A percentile compares a stretch with the other conserved stretches of the same genome.
Conservation (phyloP, 2,888 invertebrate species). For the Pristionchus mayeri region DNA sequence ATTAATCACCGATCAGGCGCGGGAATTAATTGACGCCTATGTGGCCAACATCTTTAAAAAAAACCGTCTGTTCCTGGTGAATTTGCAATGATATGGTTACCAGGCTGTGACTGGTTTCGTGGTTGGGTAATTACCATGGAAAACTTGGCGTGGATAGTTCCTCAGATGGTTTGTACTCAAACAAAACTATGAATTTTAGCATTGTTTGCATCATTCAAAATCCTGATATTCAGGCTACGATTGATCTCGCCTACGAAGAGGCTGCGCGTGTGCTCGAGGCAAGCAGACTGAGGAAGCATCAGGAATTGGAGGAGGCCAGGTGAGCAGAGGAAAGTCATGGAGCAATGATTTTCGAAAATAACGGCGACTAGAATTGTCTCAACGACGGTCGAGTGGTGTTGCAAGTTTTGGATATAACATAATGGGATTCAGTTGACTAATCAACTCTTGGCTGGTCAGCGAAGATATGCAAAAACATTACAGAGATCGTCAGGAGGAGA, state of each 20-base stretch:
- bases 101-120: not conserved
- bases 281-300: conserved; percentile 52
- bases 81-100: not conserved
- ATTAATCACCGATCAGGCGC: not conserved
- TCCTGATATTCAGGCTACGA: conserved; percentile 54
- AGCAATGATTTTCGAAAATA: too few relatives aligned
- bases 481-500: conserved; percentile 62
- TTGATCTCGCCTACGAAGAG: conserved; percentile 54
- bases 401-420: not conserved
- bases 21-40: too few relatives aligned
- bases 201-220: too few relatives aligned
- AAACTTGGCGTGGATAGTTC: too few relatives aligned
- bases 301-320: conserved; percentile 65
- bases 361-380: too few relatives aligned
- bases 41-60: not conserved
- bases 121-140: not conserved
- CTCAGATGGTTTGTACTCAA: too few relatives aligned
- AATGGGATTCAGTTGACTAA: not conserved
- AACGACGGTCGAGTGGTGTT: not conserved
- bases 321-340: too few relatives aligned
- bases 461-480: not conserved
- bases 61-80: too few relatives aligned
- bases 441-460: too few relatives aligned
- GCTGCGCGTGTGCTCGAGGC: conserved; percentile 55
- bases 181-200: too few relatives aligned